These are phyloP conservation scores for Hydractinia symbiolongicarpus DNA, from an alignment of 30 jellyfish, hydroid and myxozoan genomes.

Conservation along the genomic window DNA sequence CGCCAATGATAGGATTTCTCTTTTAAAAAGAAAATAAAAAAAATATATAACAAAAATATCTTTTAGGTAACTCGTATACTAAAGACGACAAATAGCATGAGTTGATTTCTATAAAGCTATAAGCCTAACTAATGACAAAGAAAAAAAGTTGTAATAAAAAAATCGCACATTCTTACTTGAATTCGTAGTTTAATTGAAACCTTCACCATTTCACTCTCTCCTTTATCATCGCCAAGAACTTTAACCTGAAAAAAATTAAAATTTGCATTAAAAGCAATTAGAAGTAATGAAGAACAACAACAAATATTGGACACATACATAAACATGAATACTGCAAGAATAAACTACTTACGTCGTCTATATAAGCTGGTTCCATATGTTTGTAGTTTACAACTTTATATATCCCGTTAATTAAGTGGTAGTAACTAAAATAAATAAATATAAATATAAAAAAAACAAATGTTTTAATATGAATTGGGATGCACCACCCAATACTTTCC, in stretches of 20 bases:
- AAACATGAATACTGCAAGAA: background rate
- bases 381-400: conserved; percentile 54
- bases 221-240: conserved; percentile 70
- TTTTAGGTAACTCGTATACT: background rate
- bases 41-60: background rate
- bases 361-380: conserved; percentile 86
- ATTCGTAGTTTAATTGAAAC: conserved; percentile 65
- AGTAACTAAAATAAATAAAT: conserved; percentile 60
- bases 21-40: background rate
- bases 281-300: background rate
- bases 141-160: background rate
- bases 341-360: conserved; percentile 61
- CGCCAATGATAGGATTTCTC: conserved; percentile 98
- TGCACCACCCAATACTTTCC: background rate
- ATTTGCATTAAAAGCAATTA: background rate
- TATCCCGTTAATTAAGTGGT: conserved; percentile 63
- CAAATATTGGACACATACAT: background rate
- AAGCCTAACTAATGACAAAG: background rate
- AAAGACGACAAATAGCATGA: background rate
- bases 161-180: conserved; percentile 30
- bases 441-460: background rate
- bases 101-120: background rate
- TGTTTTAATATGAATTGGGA: background rate
- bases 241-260: conserved; percentile 40
- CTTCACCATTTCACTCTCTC: conserved; percentile 63